Evolutionary conservation across 2,888 invertebrate species (phyloP), one percentile per base, ranked within the genome.

Genomic region (Caenorhabditis uteleia): DNA sequence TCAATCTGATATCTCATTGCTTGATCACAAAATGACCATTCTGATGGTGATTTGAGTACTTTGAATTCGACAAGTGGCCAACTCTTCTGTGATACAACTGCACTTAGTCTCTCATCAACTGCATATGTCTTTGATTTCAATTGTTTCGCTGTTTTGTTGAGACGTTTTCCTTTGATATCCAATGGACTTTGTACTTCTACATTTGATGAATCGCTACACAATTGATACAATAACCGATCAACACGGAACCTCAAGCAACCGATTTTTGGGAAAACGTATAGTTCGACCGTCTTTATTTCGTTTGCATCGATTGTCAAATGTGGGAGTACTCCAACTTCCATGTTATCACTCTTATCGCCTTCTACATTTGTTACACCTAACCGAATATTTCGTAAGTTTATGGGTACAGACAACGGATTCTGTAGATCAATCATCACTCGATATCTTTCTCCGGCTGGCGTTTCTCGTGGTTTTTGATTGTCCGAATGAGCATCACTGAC

Each of bases 11-110:
- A 59, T 36, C 50, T 42, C 34, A 62, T 56, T 10, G 68, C 65
- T 40, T 77, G 77, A 26, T 64, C 68, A 27, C 72, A 69, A 43
- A 55, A 77, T 5, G 44, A 29, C 38, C 36, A 56, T 20, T 58
- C 56, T 25, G 44, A 36, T 14, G 65, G 59, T 1, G 33, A 14
- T 34, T 66, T 61, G 7, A 66, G 31, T 4, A 67, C 39, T 20
- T 50, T 42, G 21, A 78, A 64, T 44, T 74, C 70, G 25, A 77
- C n/a, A 5, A 79, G 62, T 2, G 79, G 79, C 75, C 75, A 77
- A 20, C 54, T 42, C 25, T 53, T 39, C 12, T 50, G 25, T 8
- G 77, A 43, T 3, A 79, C 74, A 12, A 25, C 53, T 5, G 74
- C 69, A 4, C 40, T 26, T 8, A 79, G 69, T 3, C 79, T 68